Conservation (phyloP, 2,113 vertebrate genomes). For the Misgurnus anguillicaudatus region DNA sequence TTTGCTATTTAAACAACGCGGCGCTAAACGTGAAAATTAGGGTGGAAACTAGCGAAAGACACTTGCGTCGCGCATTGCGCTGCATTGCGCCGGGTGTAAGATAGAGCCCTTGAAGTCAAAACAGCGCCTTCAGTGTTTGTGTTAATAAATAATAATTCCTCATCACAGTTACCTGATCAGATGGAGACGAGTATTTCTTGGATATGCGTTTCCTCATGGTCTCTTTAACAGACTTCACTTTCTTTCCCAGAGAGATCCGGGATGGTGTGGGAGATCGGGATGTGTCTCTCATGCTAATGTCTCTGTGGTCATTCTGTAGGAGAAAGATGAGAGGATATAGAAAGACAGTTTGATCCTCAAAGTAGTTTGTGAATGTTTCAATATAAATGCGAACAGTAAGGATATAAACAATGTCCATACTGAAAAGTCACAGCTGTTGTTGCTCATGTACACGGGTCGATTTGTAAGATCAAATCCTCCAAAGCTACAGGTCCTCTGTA, state of each 20-base stretch:
- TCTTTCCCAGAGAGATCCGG: slow-evolving; percentile 91
- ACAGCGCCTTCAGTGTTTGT: background rate
- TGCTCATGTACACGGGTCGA: slow-evolving; percentile 78
- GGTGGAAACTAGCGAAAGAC: no score
- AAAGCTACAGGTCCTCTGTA: slow-evolving; percentile 95
- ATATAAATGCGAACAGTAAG: background rate
- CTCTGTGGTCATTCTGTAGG: slow-evolving; percentile 81
- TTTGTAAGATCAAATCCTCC: slow-evolving; percentile 93
- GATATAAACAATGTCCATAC: slow-evolving; percentile 55
- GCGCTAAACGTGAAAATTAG: no score
- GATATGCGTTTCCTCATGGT: slow-evolving; percentile 97
- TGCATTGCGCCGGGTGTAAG: no score
- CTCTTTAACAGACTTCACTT: slow-evolving; percentile 95
- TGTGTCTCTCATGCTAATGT: slow-evolving; percentile 76
- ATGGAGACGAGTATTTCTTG: slow-evolving; percentile 84
- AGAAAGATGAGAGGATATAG: background rate
- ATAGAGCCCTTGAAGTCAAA: no score
- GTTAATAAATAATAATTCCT: background rate
- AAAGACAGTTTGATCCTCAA: background rate
- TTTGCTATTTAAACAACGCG: no score
- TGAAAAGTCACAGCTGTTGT: slow-evolving; percentile 56
- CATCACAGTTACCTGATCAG: slow-evolving; percentile 80
- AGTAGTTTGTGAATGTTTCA: background rate
- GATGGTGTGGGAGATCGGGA: slow-evolving; percentile 86
- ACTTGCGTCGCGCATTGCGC: no score